phyloP scores from a whole-genome alignment of 2,888 invertebrate genomes.

The Drosophila quinaria region DNA sequence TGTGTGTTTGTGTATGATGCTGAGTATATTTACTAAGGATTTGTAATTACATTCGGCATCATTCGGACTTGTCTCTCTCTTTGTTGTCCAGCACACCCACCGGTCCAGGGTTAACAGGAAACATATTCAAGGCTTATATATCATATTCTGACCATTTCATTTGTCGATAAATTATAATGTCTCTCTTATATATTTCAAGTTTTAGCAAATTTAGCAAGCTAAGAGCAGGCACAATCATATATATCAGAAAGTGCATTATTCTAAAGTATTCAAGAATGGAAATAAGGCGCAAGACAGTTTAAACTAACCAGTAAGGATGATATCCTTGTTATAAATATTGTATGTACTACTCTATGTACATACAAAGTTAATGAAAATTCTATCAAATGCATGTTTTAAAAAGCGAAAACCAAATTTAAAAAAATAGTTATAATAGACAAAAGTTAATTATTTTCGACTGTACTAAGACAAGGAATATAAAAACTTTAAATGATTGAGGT shows the following conservation, averaged over 20 bases:
- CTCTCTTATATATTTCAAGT: slow-evolving; percentile 11
- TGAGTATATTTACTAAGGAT: slow-evolving; percentile 62
- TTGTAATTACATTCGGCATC: slow-evolving; percentile 77
- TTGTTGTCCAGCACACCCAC: slow-evolving; percentile 34
- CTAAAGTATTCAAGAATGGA: too few relatives aligned
- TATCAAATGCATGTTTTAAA: too few relatives aligned
- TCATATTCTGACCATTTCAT: slow-evolving; percentile 26
- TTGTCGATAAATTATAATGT: slow-evolving; percentile 59
- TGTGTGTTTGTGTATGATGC: slow-evolving; percentile 4
- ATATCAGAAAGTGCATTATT: not conserved
- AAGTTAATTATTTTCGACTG: too few relatives aligned
- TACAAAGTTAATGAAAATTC: too few relatives aligned
- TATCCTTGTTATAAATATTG: not conserved
- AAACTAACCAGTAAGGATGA: not conserved
- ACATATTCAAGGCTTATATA: slow-evolving; percentile 42
- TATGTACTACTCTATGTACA: not conserved
- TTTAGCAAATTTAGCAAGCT: not conserved
- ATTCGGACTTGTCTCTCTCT: slow-evolving; percentile 66
- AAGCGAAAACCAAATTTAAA: too few relatives aligned
- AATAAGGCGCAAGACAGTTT: too few relatives aligned
- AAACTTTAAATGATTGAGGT: too few relatives aligned
- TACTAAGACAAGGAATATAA: too few relatives aligned
- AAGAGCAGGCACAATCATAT: not conserved
- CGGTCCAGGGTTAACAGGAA: slow-evolving; percentile 6
- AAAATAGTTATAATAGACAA: too few relatives aligned